Base-by-base conservation (phyloP, 1,140 invertebrate species). In the Drosophila navojoa region DNA sequence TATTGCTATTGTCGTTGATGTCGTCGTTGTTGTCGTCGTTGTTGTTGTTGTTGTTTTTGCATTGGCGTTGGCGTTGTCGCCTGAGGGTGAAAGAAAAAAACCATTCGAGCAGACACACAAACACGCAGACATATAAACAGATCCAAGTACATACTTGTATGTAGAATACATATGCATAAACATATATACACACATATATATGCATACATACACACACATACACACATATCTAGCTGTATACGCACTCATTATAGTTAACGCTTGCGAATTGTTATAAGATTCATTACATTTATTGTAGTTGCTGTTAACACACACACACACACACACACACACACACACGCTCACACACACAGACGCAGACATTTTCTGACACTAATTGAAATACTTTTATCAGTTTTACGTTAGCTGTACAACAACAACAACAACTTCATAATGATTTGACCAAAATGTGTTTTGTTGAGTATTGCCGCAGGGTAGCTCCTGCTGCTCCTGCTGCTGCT, bases 1-100 rank as follows among this genome's bases (percentile, higher is more conserved):
- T 71, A 72, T 82, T 64, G 55, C 62, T 58, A 29, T 74, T 68
- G 55, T 62, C 61, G 40, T 68, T 63, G 50, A 44, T 53, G 52
- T 60, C 58, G 47, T 49, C 47, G 27, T 29, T 29, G 27, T 29
- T 29, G 27, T 29, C 27, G 4, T 29, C 84, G 84, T 29, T 29
- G 59, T 44, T 58, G 45, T 60, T 61, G 59, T 62, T 55, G 42
- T 54, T 53, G 52, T 25, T 55, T 45, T 49, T 69, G 77, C 77
- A 63, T 87, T 86, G 84, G 82, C 82, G 82, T 87, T 87, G 82
- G 82, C 84, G 76, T 87, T 82, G 82, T 89, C 82, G 84, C 82
- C 82, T 71, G 72, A 82, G 82, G 82, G 84, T 87, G 82, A 87
- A 87, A 87, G n/a, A 86, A 27, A 29, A 89, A 89, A 87, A 79